Percentiles rank a stretch among this genome's conserved stretches.
Conservation (phyloP, 2,113 vertebrate species). For the Campylomormyrus numenius region DNA sequence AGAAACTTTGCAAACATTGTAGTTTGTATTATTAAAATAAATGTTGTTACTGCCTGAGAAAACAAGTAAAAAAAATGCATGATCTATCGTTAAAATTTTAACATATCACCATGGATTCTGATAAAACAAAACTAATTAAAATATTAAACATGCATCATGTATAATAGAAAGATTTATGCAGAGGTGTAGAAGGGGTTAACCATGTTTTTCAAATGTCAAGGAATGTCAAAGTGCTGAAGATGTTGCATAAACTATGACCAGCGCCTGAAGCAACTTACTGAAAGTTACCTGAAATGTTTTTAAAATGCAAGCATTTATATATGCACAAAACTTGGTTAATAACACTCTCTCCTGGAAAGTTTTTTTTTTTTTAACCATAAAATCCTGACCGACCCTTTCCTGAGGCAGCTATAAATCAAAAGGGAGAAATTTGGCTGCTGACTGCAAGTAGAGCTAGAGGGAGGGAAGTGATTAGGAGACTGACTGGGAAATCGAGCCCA, state of each 20-base stretch:
- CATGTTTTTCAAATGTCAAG: background rate
- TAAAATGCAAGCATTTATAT: constrained; percentile 30
- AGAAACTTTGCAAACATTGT: background rate
- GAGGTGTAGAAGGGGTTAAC: background rate
- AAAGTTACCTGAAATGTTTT: background rate
- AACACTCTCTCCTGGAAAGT: constrained; percentile 60
- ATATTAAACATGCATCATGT: background rate
- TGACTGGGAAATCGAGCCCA: constrained; percentile 32
- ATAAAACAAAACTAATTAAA: background rate
- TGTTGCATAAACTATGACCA: background rate
- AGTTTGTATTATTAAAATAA: constrained; percentile 4
- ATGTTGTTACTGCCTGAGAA: background rate
- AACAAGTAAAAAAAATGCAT: background rate
- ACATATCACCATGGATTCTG: background rate
- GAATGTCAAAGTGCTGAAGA: background rate
- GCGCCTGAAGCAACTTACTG: constrained; percentile 1
- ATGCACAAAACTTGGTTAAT: constrained; percentile 59
- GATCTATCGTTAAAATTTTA: background rate
- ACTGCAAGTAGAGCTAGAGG: constrained; percentile 67
- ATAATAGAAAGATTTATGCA: background rate
- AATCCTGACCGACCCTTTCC: constrained; percentile 71
- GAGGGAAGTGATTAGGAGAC: constrained; percentile 63
- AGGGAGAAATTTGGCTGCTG: constrained; percentile 69
- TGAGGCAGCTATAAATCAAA: constrained; percentile 71
- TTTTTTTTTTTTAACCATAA: constrained; percentile 65